Evolutionary conservation across 2,888 invertebrate species (phyloP), one percentile per base, ranked within the genome.

Genomic region (Chymomyza procnemis): DNA sequence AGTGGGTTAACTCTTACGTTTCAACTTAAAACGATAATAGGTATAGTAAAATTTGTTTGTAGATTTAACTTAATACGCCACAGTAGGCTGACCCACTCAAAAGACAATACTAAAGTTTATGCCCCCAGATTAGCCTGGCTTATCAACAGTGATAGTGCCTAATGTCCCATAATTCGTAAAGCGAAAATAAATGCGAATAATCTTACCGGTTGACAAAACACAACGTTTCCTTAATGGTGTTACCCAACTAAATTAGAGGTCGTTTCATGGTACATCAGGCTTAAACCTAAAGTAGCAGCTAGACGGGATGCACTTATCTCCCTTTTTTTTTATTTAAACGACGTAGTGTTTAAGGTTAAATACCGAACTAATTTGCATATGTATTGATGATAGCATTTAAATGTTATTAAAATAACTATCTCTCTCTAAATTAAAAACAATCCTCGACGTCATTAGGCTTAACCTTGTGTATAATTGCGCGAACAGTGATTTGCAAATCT

Each of bases 401-500:
- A n/a, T n/a, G n/a, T n/a, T n/a, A n/a, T n/a, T n/a, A n/a, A 66
- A 34, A 57, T 62, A 50, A 56, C 34, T 41, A 9, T 12, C 9
- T 41, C 34, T 41, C 34, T 41, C 54, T 19, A 4, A 16, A 34
- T 34, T 41, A 58, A 41, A 58, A 58, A 41, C 34, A 61, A 61
- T 52, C 26, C n/a, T 14, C 16, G 18, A 54, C 14, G 41, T 34
- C 18, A 6, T 60, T 54, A 57, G 46, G 26, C 16, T 22, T 61
- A 21, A 4, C 4, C 59, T 41, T 48, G 26, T 4, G 81, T 82
- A 1, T 26, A 22, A 61, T 82, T 87, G 3, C 66, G 62, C 5
- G 85, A 87, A 59, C 90, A 90, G 48, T 85, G 92, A 58, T 91
- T 90, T 64, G 92, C 92, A 85, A 93, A 93, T 77, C 92, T 92